These are phyloP conservation scores for Montipora capitata DNA, from an alignment of 92 coral and sea anemone species.

Conservation along the genomic window DNA sequence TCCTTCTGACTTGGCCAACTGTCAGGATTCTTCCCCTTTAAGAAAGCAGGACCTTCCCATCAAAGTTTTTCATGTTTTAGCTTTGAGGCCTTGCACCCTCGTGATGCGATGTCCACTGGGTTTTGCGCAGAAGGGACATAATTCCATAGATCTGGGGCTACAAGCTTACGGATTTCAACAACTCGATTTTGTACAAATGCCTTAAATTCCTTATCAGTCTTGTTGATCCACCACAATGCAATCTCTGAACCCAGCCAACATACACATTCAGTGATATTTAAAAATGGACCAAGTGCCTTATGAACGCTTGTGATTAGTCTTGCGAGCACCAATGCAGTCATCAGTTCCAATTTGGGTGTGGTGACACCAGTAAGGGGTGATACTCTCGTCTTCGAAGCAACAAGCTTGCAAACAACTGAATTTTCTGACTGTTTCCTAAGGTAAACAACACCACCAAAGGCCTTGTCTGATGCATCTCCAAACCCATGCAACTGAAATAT, in stretches of 20 bases:
- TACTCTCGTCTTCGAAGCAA: background rate
- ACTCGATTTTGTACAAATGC: conserved; percentile 51
- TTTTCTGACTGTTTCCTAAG: conserved; percentile 48
- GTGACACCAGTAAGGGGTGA: conserved; percentile 41
- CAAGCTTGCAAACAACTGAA: conserved; percentile 50
- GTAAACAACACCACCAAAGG: conserved; percentile 60
- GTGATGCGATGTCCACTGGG: background rate
- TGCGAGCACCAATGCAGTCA: conserved; percentile 47
- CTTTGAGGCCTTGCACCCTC: too few species aligned
- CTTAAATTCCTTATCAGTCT: conserved; percentile 29
- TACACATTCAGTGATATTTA: conserved; percentile 1
- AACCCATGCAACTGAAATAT: too few species aligned
- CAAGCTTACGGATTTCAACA: conserved; percentile 18
- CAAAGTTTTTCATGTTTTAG: too few species aligned
- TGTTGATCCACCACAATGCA: conserved; percentile 29
- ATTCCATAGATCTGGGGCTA: background rate
- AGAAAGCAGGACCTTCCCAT: too few species aligned
- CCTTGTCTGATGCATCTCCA: conserved; percentile 66
- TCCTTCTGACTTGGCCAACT: too few species aligned
- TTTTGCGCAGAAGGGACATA: too few species aligned
- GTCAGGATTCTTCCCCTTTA: too few species aligned
- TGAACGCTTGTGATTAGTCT: conserved; percentile 32
- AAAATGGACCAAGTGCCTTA: conserved; percentile 21
- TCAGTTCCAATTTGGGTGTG: conserved; percentile 40
- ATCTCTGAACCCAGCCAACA: too few species aligned